A percentile compares a stretch with the other conserved stretches of the same genome.
These are phyloP conservation scores for Drosophila affinis DNA, from an alignment of 2,888 invertebrate genomes.

Conservation along the genomic window DNA sequence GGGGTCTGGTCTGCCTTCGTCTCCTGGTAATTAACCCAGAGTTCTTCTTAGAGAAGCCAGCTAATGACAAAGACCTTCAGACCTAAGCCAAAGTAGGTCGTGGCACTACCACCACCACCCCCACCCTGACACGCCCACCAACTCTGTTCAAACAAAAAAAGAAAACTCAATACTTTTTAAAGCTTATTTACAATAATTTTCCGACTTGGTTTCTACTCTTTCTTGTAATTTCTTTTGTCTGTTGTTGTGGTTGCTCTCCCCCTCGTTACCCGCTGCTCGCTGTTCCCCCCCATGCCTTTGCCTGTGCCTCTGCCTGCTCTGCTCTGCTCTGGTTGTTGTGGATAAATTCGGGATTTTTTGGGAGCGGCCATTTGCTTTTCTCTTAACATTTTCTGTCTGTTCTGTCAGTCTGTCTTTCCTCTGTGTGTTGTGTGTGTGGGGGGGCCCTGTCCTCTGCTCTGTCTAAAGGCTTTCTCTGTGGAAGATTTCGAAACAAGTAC, in stretches of 20 bases:
- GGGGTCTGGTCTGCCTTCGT: conserved; percentile 14
- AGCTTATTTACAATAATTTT: neutral
- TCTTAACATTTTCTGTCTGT: conserved; percentile 48
- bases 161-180: neutral
- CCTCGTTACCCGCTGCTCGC: neutral
- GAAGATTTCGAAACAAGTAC: conserved; percentile 6
- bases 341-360: conserved; percentile 66
- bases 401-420: conserved; percentile 25
- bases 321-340: conserved; percentile 54
- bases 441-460: too few species aligned
- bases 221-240: conserved; percentile 33
- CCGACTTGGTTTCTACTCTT: conserved; percentile 10
- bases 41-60: neutral
- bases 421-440: conserved; percentile 16
- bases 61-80: conserved; percentile 55
- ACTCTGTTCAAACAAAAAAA: neutral
- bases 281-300: conserved; percentile 14
- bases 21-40: conserved; percentile 21
- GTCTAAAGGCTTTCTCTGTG: conserved; percentile 16
- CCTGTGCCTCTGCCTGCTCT: conserved; percentile 4
- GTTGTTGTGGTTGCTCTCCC: conserved; percentile 45
- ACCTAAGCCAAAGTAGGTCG: conserved; percentile 55
- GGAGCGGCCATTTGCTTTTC: conserved; percentile 69
- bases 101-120: neutral
- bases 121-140: neutral